Base-by-base conservation (phyloP, 1,140 invertebrate genomes). In the Tribolium madens region DNA sequence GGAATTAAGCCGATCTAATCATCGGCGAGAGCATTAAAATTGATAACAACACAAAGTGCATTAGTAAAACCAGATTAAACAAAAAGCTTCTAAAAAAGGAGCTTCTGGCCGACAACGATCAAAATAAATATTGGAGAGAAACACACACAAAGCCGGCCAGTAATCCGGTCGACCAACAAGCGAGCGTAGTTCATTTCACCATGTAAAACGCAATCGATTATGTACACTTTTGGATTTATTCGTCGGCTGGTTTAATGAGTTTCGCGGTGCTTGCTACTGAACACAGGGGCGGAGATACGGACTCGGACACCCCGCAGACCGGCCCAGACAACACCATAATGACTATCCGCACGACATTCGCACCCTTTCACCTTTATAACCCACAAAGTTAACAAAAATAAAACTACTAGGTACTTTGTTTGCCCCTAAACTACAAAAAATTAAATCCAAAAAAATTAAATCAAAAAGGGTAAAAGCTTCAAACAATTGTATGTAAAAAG, bases 111-210 rank as follows among this genome's bases (percentile, higher is more conserved):
- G 53, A 33, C 50, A 72, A 72, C 17, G 50, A 72, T 72, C 46
- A 72, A 72, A 72, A 72, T 72, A 72, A 72, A 72, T 72, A 72
- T 72, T 72, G 70, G 17, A 72, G 70, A 52, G 46, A 76, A 77
- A 70, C 75, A 53, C 77, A 73, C 64, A 71, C 71, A 73, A 78
- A 80, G 70, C 73, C 78, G 74, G 73, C 77, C 81, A 80, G 75
- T 79, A 79, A 82, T 78, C 80, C 57, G 72, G 33, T 60, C 68
- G 78, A 73, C 77, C 70, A 78, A 77, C 78, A 73, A 69, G 17
- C 64, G 57, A 68, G 70, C 76, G 14, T 73, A 77, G 50, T 75
- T 71, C 77, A 69, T 75, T 76, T 78, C 73, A 72, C 77, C 52
- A 75, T 75, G 73, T 70, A 78, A 74, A 64, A 74, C 47, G 74